Evolutionary conservation across 2,888 invertebrate species (phyloP).

Genomic region (Thelaira solivaga): DNA sequence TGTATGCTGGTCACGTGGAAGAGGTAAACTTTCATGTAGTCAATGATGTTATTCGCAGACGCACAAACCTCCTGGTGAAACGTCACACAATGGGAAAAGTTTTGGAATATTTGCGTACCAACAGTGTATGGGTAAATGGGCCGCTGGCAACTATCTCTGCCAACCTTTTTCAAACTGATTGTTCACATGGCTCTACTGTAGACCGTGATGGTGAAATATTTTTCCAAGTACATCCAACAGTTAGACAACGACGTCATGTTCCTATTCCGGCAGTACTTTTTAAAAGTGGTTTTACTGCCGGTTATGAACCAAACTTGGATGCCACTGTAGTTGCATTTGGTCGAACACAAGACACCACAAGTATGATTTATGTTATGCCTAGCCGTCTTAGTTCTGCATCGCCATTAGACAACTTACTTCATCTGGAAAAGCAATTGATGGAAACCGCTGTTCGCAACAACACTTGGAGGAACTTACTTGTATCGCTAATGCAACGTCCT

Average conservation of each 20-base stretch:
- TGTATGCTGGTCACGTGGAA: constrained; percentile 91
- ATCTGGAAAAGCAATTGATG: constrained; percentile 84
- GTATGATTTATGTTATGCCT: constrained; percentile 89
- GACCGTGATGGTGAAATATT: constrained; percentile 91
- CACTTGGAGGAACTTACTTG: constrained; percentile 85
- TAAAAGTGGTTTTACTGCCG: constrained; percentile 86
- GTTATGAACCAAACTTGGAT: constrained; percentile 90
- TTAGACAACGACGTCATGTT: constrained; percentile 87
- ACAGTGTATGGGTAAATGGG: constrained; percentile 84
- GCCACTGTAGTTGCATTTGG: constrained; percentile 90
- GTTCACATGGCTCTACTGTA: constrained; percentile 84
- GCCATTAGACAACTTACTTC: constrained; percentile 86
- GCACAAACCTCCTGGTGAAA: constrained; percentile 88
- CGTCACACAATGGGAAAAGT: constrained; percentile 88
- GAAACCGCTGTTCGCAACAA: constrained; percentile 83
- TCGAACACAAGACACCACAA: constrained; percentile 83
- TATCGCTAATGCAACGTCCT: constrained; percentile 85
- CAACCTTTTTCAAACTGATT: constrained; percentile 91
- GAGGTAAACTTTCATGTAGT: constrained; percentile 90
- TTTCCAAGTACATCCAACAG: constrained; percentile 88
- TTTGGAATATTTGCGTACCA: constrained; percentile 85
- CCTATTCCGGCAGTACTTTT: constrained; percentile 91
- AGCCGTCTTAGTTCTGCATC: constrained; percentile 90
- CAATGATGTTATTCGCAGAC: constrained; percentile 87
- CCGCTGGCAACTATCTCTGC: constrained; percentile 89